Evolutionary conservation across 2,888 invertebrate genomes (phyloP), one percentile per base, ranked within the genome.

Genomic region (Carterocephalus palaemon): DNA sequence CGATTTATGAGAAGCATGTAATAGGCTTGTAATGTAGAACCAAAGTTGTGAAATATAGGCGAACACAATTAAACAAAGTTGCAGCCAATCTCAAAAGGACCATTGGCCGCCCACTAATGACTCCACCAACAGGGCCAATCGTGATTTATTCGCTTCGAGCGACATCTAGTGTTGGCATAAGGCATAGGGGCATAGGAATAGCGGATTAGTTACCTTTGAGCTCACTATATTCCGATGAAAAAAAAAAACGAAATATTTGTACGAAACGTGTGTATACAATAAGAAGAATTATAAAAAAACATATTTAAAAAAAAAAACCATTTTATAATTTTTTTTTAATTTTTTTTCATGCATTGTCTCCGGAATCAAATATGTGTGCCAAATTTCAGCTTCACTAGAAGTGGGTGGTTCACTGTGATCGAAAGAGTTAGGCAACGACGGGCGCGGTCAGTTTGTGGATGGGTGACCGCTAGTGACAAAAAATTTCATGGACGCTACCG

Each of bases 131-230:
- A 68, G 65, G 65, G 64, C 70, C 75, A 62, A 72, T 74, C 67
- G 72, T 80, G 81, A 81, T 81, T 81, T 81, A 81, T 81, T 67
- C 71, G 72, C 69, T 67, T 63, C 66, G 64, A 60, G 61, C 69
- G 63, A 69, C 55, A 59, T 52, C 60, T 56, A 54, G 48, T 53
- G 52, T 49, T 52, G 51, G 32, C 6, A n/a, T 23, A 32, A 57
- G 59, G 63, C 33, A 6, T 54, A 63, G 63, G 56, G 31, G 38
- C 51, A 32, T 31, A 42, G 50, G 47, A 32, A 29, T 29, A 22
- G 10, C 22, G 20, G 12, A 5, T 19, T 6, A 4, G 19, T 4
- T 6, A 19, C 3, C 3, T 19, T 4, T 19, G 4, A 4, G 6
- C 19, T 19, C 19, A 19, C 6, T 19, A 19, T 19, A 4, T 3